phyloP scores from a whole-genome alignment of 2,113 vertebrate species.

The Callospermophilus lateralis region DNA sequence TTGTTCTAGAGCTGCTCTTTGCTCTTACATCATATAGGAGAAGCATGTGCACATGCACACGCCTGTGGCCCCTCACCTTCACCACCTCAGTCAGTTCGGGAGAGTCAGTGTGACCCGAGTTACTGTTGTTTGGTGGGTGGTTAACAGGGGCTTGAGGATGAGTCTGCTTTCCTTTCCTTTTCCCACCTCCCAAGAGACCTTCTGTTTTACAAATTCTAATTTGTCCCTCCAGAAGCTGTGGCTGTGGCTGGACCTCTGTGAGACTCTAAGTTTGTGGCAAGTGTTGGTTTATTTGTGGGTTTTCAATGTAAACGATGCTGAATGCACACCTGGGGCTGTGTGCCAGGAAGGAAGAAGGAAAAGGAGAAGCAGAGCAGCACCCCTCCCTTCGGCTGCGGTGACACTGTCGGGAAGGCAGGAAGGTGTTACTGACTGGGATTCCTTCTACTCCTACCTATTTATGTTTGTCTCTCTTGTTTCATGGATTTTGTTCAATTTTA shows the following conservation, averaged over 20 bases:
- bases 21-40: not conserved
- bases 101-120: not conserved
- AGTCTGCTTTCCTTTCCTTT: not conserved
- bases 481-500: not conserved
- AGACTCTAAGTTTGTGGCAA: not conserved
- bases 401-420: not conserved
- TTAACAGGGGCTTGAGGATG: not conserved
- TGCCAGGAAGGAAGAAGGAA: not conserved
- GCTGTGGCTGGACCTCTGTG: not conserved
- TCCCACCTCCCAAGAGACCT: not conserved
- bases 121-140: not conserved
- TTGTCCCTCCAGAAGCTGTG: not conserved
- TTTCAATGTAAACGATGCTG: not conserved
- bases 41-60: not conserved
- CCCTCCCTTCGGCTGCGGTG: not conserved
- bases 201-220: not conserved
- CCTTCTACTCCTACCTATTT: not conserved
- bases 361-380: not conserved
- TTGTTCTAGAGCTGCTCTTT: not conserved
- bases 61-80: not conserved
- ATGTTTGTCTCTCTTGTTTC: slow-evolving; percentile 19
- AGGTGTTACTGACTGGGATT: not conserved
- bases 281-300: not conserved
- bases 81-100: not conserved
- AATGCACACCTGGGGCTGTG: not conserved